A percentile compares a stretch with the other conserved stretches of the same genome.
These are phyloP conservation scores for Pheosia gnoma DNA, from an alignment of 2,888 invertebrate species.

Conservation along the genomic window DNA sequence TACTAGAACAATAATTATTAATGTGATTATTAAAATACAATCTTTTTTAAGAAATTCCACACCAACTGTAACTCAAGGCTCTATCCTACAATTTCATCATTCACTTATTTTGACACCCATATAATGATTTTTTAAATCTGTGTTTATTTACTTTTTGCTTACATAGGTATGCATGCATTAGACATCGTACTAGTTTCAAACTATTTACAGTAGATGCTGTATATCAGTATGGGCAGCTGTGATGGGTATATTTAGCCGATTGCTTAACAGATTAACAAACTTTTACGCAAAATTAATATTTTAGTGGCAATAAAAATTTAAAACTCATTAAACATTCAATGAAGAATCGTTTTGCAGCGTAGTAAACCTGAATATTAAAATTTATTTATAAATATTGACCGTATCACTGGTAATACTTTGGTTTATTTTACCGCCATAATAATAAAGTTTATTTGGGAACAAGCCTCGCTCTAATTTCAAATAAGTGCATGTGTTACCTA, in stretches of 20 bases:
- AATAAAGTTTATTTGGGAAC: conserved; percentile 55
- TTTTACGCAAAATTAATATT: conserved; percentile 30
- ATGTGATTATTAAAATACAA: no score
- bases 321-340: conserved; percentile 31
- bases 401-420: conserved; percentile 54
- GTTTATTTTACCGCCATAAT: conserved; percentile 57
- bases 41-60: no score
- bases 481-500: conserved; percentile 36
- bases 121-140: no score
- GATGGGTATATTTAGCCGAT: conserved; percentile 24
- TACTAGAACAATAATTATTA: no score
- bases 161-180: no score
- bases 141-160: no score
- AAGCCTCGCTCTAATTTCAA: conserved; percentile 59
- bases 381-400: conserved; percentile 50
- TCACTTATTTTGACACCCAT: no score
- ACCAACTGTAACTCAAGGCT: no score
- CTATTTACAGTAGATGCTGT: no score
- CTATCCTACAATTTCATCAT: no score
- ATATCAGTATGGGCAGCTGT: not conserved
- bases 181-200: no score
- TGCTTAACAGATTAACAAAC: conserved; percentile 33
- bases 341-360: conserved; percentile 32
- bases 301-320: conserved; percentile 31
- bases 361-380: conserved; percentile 62